These are phyloP conservation scores for Menidia menidia DNA, from an alignment of 2,797 vertebrate genomes.

Conservation along the genomic window DNA sequence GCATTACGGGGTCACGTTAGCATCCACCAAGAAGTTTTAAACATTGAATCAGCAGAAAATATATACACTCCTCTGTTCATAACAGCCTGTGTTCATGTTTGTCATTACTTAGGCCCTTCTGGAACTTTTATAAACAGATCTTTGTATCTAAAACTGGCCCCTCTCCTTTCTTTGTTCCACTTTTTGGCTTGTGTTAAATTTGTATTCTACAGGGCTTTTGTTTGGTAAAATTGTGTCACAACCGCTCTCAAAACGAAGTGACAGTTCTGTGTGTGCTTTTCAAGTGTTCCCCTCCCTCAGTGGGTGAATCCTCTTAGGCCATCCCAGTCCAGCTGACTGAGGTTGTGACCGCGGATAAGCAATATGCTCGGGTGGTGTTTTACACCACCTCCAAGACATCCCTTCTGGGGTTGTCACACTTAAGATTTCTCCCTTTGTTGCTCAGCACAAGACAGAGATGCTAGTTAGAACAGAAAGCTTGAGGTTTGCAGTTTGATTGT, in stretches of 20 bases:
- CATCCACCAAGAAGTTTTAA: not conserved
- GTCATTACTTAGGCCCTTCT: too few species aligned
- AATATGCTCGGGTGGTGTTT: constrained; percentile 34
- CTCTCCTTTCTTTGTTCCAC: not conserved
- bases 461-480: too few species aligned
- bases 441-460: not conserved
- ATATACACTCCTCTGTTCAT: not conserved
- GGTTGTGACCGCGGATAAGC: constrained; percentile 20
- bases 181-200: not conserved
- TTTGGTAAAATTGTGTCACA: not conserved
- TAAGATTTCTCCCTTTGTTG: constrained; percentile 11
- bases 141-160: too few species aligned
- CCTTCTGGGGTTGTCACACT: not conserved
- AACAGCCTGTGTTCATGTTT: too few species aligned
- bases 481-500: too few species aligned
- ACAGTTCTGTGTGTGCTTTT: not conserved
- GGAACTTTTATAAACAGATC: too few species aligned
- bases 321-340: constrained; percentile 5
- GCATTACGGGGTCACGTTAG: not conserved
- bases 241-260: too few species aligned
- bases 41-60: not conserved
- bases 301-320: constrained; percentile 35
- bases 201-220: not conserved
- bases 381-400: constrained; percentile 21
- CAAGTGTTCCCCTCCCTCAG: not conserved